A percentile compares a stretch with the other conserved stretches of the same genome.
Conservation (phyloP, 2,113 vertebrate genomes). For the Benitochromis conjunctus region DNA sequence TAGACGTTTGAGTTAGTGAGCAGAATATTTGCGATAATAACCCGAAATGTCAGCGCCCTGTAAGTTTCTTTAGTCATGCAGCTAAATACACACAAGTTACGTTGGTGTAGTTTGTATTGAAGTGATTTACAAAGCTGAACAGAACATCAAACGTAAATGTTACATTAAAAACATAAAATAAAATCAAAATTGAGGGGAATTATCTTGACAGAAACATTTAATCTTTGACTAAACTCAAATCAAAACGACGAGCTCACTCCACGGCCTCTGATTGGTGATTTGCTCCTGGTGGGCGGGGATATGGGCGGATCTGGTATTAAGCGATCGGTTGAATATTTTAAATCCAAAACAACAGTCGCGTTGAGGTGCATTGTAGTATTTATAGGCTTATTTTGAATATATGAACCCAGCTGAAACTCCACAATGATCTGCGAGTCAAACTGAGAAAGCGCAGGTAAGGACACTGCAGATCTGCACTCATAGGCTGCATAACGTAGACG, state of each 20-base stretch:
- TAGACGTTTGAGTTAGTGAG: too few species aligned
- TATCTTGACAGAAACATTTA: background rate
- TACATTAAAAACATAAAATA: background rate
- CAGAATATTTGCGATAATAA: too few species aligned
- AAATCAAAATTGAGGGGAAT: background rate
- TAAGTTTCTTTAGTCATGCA: background rate
- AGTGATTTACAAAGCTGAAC: background rate
- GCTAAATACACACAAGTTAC: background rate
- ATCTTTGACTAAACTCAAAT: background rate
- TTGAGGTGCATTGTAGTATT: background rate
- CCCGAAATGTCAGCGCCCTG: background rate
- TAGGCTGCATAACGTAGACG: background rate
- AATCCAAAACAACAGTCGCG: slow-evolving; percentile 8
- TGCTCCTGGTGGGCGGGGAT: background rate
- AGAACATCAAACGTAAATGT: background rate
- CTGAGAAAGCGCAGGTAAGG: slow-evolving; percentile 41
- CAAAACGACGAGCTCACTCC: background rate
- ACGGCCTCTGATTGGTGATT: slow-evolving; percentile 45
- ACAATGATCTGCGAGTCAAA: background rate
- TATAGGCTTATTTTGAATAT: background rate
- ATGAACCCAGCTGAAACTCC: background rate
- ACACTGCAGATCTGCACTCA: background rate
- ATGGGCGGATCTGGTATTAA: background rate
- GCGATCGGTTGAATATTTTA: slow-evolving; percentile 58
- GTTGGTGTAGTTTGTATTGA: background rate